phyloP scores from a whole-genome alignment of 2,797 vertebrate species.

The Myotis planiceps region DNA sequence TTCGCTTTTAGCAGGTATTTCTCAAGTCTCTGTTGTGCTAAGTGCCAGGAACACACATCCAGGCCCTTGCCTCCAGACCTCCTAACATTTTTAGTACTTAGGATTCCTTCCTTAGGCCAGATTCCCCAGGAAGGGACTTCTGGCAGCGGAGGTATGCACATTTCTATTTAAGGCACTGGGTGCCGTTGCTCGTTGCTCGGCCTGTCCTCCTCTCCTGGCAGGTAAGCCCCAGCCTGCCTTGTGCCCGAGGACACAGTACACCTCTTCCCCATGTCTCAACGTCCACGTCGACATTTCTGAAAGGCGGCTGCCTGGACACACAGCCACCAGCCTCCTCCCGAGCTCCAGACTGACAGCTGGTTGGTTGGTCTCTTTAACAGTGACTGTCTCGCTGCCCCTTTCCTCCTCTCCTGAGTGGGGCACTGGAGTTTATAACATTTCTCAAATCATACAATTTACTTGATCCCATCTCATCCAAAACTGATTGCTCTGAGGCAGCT shows the following conservation, averaged over 20 bases:
- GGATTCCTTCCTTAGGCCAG: background rate
- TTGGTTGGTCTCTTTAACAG: background rate
- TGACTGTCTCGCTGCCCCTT: background rate
- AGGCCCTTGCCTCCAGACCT: background rate
- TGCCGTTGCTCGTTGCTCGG: background rate
- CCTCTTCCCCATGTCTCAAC: background rate
- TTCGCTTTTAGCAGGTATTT: background rate
- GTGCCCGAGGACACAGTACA: background rate
- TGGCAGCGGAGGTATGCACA: background rate
- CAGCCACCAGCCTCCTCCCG: background rate
- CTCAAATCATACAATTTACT: background rate
- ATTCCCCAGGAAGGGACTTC: background rate
- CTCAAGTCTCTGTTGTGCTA: background rate
- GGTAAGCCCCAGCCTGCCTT: background rate
- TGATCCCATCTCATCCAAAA: background rate
- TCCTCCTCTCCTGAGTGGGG: background rate
- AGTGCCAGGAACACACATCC: background rate
- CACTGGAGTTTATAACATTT: background rate
- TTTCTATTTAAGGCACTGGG: background rate
- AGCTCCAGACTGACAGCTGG: background rate
- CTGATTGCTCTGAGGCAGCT: background rate
- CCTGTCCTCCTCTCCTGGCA: background rate
- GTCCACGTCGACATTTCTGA: background rate
- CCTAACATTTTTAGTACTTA: background rate
- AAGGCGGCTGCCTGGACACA: background rate